phyloP scores from a whole-genome alignment of 2,888 invertebrate species.

The Cheilosia vulpina region DNA sequence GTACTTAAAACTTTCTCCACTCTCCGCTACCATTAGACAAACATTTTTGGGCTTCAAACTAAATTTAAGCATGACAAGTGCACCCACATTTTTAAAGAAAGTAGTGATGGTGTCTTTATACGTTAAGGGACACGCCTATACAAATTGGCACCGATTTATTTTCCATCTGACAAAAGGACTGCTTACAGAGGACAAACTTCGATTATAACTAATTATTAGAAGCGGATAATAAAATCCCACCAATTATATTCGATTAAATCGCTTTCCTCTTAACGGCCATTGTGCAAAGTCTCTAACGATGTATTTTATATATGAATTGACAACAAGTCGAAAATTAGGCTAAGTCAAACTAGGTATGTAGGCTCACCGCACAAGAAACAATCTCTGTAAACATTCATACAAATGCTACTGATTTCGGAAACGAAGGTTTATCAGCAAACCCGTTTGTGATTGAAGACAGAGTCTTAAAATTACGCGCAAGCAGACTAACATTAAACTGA shows the following conservation, averaged over 20 bases:
- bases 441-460: background rate
- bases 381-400: conserved; percentile 25
- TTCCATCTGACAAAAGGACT: no score
- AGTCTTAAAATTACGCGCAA: conserved; percentile 4
- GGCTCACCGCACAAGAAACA: conserved; percentile 4
- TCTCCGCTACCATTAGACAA: no score
- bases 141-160: no score
- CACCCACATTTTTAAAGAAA: no score
- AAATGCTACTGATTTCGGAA: conserved; percentile 11
- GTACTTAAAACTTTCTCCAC: no score
- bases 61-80: no score
- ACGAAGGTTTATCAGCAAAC: conserved; percentile 23
- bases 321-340: conserved; percentile 30
- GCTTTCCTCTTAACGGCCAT: conserved; percentile 33
- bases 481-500: conserved; percentile 38
- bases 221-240: background rate
- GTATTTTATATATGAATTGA: background rate
- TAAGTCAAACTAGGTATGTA: conserved; percentile 22
- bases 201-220: no score
- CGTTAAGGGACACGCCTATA: no score
- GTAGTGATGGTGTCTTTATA: no score
- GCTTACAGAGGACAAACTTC: no score
- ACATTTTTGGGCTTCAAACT: no score
- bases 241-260: conserved; percentile 45
- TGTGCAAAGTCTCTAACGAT: conserved; percentile 11